Percentiles rank a stretch among this genome's conserved stretches.
These are phyloP conservation scores for Coryphaenoides rupestris DNA, from an alignment of 2,113 vertebrate genomes.

Conservation along the genomic window DNA sequence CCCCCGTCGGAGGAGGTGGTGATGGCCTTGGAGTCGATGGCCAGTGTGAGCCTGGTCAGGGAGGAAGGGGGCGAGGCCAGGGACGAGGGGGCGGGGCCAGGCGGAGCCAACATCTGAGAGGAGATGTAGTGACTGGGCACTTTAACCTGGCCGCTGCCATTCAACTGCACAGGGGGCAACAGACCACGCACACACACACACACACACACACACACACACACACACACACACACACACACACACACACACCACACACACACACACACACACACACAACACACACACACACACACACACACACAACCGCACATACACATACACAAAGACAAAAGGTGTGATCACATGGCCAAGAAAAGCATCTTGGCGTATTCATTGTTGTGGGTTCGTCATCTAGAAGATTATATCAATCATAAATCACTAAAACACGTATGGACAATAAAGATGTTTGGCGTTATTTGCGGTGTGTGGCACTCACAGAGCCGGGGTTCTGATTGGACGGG, in stretches of 20 bases:
- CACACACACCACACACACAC: conserved; percentile 6
- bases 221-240: conserved; percentile 3
- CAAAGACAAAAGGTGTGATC: neutral
- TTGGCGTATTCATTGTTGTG: too few species aligned
- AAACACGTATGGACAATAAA: neutral
- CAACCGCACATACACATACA: too few species aligned
- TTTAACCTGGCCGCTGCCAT: conserved; percentile 92
- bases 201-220: conserved; percentile 1
- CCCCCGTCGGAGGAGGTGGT: conserved; percentile 85
- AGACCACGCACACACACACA: conserved; percentile 8
- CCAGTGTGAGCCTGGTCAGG: conserved; percentile 80
- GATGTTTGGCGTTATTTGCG: neutral
- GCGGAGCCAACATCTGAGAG: conserved; percentile 88
- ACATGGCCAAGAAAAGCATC: too few species aligned
- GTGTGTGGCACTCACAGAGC: conserved; percentile 80
- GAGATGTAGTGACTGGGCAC: conserved; percentile 90
- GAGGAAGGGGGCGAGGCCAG: conserved; percentile 74
- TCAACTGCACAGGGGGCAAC: conserved; percentile 82
- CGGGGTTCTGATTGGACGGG: conserved; percentile 87
- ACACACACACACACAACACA: conserved; percentile 9
- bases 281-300: conserved; percentile 2
- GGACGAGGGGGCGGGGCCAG: conserved; percentile 50
- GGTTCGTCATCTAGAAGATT: neutral
- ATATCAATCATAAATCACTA: neutral
- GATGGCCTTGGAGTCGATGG: conserved; percentile 86